Conservation (phyloP, 2,888 invertebrate species). For the Epinotia brunnichana region DNA sequence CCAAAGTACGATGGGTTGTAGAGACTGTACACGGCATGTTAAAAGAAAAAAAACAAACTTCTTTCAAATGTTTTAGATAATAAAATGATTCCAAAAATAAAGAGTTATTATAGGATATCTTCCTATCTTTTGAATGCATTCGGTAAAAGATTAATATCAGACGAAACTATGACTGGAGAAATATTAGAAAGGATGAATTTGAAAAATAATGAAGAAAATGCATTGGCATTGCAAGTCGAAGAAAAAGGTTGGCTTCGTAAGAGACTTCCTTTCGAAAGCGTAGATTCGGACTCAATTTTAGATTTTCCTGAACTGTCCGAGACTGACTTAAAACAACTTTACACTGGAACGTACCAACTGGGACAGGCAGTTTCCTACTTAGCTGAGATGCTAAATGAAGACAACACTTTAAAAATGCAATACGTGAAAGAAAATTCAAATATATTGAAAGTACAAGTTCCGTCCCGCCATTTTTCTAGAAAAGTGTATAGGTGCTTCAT, state of each 20-base stretch:
- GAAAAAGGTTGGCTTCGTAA: constrained; percentile 20
- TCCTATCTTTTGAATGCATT: constrained; percentile 23
- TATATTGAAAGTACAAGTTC: constrained; percentile 18
- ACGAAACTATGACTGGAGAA: constrained; percentile 14
- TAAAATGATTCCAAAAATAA: constrained; percentile 21
- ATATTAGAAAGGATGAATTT: too few relatives aligned
- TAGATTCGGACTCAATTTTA: constrained; percentile 3
- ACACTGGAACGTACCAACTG: too few relatives aligned
- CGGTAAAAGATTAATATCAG: constrained; percentile 15
- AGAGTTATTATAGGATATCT: constrained; percentile 15
- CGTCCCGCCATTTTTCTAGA: constrained; percentile 16
- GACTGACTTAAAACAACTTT: too few relatives aligned
- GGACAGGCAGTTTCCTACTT: constrained; percentile 19
- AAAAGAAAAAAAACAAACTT: constrained; percentile 15
- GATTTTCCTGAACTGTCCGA: too few relatives aligned
- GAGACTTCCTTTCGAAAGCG: constrained; percentile 3
- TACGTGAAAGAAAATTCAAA: constrained; percentile 18
- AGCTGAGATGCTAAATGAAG: constrained; percentile 17
- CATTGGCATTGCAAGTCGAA: constrained; percentile 7
- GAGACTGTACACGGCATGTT: constrained; percentile 22
- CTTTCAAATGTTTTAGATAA: constrained; percentile 8
- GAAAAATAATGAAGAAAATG: constrained; percentile 21
- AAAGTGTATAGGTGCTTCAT: neutral
- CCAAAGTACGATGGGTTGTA: constrained; percentile 24
- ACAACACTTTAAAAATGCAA: constrained; percentile 8